Percentiles rank a stretch among this genome's conserved stretches.
phyloP scores from a whole-genome alignment of 2,113 vertebrate species.

The Zosterops japonicus region DNA sequence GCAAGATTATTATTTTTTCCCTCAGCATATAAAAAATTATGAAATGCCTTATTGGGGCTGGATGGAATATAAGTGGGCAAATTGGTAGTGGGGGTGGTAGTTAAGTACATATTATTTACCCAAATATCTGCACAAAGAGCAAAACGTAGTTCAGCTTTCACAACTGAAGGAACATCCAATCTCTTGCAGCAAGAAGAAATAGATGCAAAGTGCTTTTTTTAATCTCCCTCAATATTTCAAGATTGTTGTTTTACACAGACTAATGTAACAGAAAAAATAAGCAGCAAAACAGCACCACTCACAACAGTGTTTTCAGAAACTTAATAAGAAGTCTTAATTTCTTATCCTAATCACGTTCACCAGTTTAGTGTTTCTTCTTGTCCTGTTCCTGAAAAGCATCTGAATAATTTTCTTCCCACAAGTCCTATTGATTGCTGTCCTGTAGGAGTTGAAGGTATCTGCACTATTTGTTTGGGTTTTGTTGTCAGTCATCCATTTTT shows the following conservation, averaged over 20 bases:
- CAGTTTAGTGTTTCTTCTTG: neutral
- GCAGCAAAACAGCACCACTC: neutral
- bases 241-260: neutral
- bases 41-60: neutral
- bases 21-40: neutral
- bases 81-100: neutral
- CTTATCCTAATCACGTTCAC: neutral
- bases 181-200: neutral
- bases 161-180: neutral
- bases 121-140: neutral
- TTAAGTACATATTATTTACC: neutral
- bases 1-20: neutral
- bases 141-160: neutral
- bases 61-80: neutral
- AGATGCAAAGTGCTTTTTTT: neutral
- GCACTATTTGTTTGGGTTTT: neutral
- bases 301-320: neutral
- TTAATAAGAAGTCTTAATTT: neutral
- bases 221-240: neutral
- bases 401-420: neutral
- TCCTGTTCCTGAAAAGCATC: neutral
- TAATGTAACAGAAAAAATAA: neutral
- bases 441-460: fast-evolving
- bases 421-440: neutral
- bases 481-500: neutral